Percentiles rank a stretch among this genome's conserved stretches.
Evolutionary conservation across 2,888 invertebrate species (phyloP).

Genomic region (Plagodis pulveraria): DNA sequence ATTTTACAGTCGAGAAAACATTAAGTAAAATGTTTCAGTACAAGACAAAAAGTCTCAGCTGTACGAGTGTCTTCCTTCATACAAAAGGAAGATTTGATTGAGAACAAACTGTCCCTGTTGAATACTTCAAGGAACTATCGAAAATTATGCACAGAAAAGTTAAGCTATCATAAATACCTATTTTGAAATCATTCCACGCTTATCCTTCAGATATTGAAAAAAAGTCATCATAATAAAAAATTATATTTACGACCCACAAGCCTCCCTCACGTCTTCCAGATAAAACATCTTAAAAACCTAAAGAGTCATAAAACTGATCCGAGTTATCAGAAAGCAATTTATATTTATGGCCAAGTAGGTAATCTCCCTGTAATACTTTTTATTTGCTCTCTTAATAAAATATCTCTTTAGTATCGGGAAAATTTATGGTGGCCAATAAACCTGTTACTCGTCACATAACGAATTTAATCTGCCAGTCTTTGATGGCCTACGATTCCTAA

Average conservation of each 20-base stretch:
- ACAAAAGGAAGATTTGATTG: too few species aligned
- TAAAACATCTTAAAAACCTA: constrained; percentile 37
- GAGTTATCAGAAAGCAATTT: constrained; percentile 53
- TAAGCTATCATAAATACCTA: background rate
- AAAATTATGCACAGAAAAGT: too few species aligned
- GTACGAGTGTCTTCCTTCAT: too few species aligned
- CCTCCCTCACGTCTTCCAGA: constrained; percentile 33
- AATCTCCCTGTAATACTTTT: constrained; percentile 52
- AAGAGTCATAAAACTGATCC: constrained; percentile 40
- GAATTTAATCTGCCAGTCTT: constrained; percentile 68
- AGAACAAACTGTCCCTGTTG: too few species aligned
- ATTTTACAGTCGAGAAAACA: too few species aligned
- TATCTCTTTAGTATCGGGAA: constrained; percentile 51
- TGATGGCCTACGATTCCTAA: constrained; percentile 57
- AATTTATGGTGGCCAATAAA: constrained; percentile 71
- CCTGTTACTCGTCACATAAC: constrained; percentile 70
- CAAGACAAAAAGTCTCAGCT: too few species aligned
- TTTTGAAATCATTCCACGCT: background rate
- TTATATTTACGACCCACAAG: constrained; percentile 25
- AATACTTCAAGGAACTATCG: too few species aligned
- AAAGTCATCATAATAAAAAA: constrained; percentile 29
- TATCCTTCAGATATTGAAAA: constrained; percentile 9
- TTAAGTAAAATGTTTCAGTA: too few species aligned
- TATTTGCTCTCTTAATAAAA: constrained; percentile 75
- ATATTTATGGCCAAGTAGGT: constrained; percentile 55